Evolutionary conservation across 2,888 invertebrate species (phyloP), one percentile per base, ranked within the genome.

Genomic region (Cephonodes hylas): DNA sequence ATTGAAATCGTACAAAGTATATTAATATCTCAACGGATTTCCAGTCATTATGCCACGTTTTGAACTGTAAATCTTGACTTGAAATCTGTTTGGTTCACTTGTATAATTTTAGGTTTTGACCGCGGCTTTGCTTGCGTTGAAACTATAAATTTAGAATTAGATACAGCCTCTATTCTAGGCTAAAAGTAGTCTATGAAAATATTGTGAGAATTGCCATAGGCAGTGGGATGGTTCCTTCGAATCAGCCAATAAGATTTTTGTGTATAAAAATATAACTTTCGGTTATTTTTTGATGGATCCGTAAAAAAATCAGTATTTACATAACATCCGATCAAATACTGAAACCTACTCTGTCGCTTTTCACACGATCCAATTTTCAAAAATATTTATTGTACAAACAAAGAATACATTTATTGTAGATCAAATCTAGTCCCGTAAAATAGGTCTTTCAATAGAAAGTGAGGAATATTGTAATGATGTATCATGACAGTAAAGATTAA

Each of bases 1-100:
- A 31, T 38, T 38, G 38, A 46, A 25, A 31, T 53, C 53, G 53
- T 53, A 53, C 53, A 53, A 53, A 53, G 48, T 53, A 53, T 53
- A 27, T 31, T 31, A 31, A 44, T 38, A n/a, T 38, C 38, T 38
- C 10, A 27, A 48, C 48, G 25, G n/a, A 48, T 48, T 48, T 48
- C 8, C 15, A 27, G 53, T 53, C 53, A 25, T 6, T 18, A 10
- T 31, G 8, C 8, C 8, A 44, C 3, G 44, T 20, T 44, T 44
- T 44, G 4, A 53, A 53, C 27, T 15, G 6, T 2, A n/a, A 25
- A 31, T 31, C 18, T 7, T 53, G 27, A 18, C 27, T 31, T 27
- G 15, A 18, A 31, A 48, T 48, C 20, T 8, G 44, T 48, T 15
- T 27, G n/a, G 15, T 48, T 45, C 22, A 45, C 20, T 20, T 22